Conservation (phyloP, 1,140 invertebrate species). For the Trinorchestia longiramus region DNA sequence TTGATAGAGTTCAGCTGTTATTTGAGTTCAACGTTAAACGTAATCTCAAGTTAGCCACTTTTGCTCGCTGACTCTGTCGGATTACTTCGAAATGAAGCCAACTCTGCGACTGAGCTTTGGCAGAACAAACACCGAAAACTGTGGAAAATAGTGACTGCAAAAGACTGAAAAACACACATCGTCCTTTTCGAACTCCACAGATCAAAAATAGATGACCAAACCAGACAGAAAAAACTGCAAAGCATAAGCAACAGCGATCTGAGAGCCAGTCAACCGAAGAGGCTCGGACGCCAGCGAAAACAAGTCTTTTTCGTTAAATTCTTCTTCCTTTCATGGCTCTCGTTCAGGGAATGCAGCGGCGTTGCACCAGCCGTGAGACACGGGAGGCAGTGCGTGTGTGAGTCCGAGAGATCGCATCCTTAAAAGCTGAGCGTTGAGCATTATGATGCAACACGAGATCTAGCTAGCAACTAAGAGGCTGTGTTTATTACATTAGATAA, state of each 20-base stretch:
- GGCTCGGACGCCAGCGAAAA: slow-evolving; percentile 35
- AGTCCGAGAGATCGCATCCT: not conserved
- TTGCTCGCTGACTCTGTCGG: slow-evolving; percentile 42
- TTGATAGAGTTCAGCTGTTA: not conserved
- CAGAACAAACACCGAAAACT: slow-evolving; percentile 29
- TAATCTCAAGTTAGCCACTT: slow-evolving; percentile 45
- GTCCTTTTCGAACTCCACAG: slow-evolving; percentile 52
- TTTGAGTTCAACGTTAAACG: not conserved
- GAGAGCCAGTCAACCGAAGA: slow-evolving; percentile 39
- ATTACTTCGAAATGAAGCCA: slow-evolving; percentile 47
- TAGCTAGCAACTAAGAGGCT: not conserved
- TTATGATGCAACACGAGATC: not conserved
- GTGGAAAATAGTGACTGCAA: slow-evolving; percentile 40
- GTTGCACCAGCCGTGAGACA: not conserved
- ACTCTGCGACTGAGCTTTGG: slow-evolving; percentile 30
- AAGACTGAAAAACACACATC: slow-evolving; percentile 51
- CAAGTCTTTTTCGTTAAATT: slow-evolving; percentile 42
- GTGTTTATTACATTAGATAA: not conserved
- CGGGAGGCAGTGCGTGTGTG: not conserved
- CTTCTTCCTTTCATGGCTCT: slow-evolving; percentile 23
- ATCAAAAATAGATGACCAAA: slow-evolving; percentile 55
- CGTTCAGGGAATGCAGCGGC: not conserved
- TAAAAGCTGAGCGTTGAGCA: not conserved
- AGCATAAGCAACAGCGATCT: slow-evolving; percentile 53
- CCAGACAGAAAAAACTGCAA: slow-evolving; percentile 52